These are phyloP conservation scores for Oreortyx pictus DNA, from an alignment of 2,797 vertebrate species.

Conservation along the genomic window DNA sequence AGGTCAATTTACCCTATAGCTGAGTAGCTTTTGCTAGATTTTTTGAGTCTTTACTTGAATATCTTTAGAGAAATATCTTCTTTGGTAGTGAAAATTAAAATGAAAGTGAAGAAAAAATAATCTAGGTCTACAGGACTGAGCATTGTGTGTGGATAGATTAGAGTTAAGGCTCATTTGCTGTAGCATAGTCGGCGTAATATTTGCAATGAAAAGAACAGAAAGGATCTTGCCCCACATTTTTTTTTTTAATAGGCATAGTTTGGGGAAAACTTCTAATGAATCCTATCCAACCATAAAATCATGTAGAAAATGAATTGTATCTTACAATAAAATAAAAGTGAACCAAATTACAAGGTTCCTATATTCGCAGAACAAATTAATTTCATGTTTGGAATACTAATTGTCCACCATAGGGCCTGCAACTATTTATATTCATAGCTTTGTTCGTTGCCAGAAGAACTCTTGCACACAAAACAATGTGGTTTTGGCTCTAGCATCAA, in stretches of 20 bases:
- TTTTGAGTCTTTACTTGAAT: conserved; percentile 34
- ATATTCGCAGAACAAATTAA: conserved; percentile 80
- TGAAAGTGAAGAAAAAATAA: conserved; percentile 28
- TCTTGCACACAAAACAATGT: not conserved
- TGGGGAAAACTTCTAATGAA: conserved; percentile 78
- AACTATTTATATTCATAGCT: conserved; percentile 9
- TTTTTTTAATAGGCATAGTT: conserved; percentile 67
- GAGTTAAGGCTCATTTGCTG: conserved; percentile 54
- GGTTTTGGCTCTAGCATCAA: not conserved
- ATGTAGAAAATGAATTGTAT: conserved; percentile 80
- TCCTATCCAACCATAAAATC: conserved; percentile 84
- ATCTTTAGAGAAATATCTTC: conserved; percentile 32
- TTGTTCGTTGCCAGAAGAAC: not conserved
- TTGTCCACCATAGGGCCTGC: conserved; percentile 59
- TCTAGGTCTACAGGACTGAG: not conserved
- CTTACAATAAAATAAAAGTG: conserved; percentile 84
- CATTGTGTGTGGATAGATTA: conserved; percentile 17
- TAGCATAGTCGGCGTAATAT: conserved; percentile 51
- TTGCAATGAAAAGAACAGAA: conserved; percentile 46
- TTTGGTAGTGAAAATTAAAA: conserved; percentile 66
- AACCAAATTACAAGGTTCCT: conserved; percentile 80
- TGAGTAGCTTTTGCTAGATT: not conserved
- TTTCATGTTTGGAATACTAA: conserved; percentile 86
- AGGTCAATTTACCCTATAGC: not conserved
- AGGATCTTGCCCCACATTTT: conserved; percentile 21